Conservation (phyloP, 2,113 vertebrate genomes). For the Ranitomeya imitator region DNA sequence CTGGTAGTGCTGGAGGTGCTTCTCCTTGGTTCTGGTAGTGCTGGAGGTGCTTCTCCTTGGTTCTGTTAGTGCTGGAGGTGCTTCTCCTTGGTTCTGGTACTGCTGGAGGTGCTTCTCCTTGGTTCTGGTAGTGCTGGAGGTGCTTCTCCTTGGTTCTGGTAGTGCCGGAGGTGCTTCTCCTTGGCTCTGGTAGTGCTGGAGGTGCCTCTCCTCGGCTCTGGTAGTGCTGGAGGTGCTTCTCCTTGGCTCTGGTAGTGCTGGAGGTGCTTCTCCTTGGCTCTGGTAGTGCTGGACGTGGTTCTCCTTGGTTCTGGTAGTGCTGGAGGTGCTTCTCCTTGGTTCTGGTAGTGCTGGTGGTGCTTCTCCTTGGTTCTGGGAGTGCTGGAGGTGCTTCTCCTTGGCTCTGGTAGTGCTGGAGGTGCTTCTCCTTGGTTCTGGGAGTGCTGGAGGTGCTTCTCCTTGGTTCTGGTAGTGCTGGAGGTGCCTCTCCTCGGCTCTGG, state of each 20-base stretch:
- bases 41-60: too few species aligned
- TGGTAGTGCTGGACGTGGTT: not conserved
- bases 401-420: not conserved
- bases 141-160: not conserved
- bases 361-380: not conserved
- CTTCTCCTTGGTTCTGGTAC: too few species aligned
- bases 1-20: not conserved
- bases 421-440: not conserved
- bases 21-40: too few species aligned
- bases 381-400: not conserved
- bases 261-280: not conserved
- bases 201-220: not conserved
- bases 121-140: too few species aligned
- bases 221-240: not conserved
- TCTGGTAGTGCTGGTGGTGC: not conserved
- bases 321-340: not conserved
- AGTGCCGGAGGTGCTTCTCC: not conserved
- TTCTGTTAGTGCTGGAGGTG: too few species aligned
- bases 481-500: not conserved
- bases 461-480: not conserved
- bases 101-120: too few species aligned
- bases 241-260: not conserved
- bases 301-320: not conserved
- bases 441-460: not conserved
- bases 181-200: not conserved